phyloP scores from a whole-genome alignment of 2,797 vertebrate genomes.

The Sardinella longiceps region DNA sequence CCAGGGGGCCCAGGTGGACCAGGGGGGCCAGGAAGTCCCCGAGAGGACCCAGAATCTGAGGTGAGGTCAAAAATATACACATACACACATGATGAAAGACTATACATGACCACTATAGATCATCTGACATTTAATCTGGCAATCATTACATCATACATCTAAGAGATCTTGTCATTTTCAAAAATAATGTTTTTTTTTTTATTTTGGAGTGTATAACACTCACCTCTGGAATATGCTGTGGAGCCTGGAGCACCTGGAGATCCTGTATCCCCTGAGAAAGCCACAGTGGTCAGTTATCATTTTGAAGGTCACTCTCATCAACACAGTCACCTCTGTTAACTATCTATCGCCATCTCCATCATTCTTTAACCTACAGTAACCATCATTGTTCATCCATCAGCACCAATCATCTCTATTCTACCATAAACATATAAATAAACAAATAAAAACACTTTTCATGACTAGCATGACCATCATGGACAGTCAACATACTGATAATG shows the following conservation, averaged over 20 bases:
- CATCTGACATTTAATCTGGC: neutral
- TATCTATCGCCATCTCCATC: neutral
- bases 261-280: conserved; percentile 79
- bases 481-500: neutral
- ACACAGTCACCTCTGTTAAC: neutral
- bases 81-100: neutral
- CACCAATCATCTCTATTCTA: neutral
- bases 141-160: neutral
- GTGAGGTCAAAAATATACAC: neutral
- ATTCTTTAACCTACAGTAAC: neutral
- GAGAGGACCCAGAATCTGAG: conserved; percentile 44
- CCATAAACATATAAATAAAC: too few species aligned
- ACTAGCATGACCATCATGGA: neutral
- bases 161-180: too few species aligned
- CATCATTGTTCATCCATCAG: neutral
- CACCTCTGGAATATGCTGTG: conserved; percentile 81
- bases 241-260: conserved; percentile 81
- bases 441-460: neutral
- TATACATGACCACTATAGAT: neutral
- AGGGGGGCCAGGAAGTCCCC: conserved; percentile 78
- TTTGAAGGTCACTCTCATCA: neutral
- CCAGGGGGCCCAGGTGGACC: conserved; percentile 68
- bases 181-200: too few species aligned
- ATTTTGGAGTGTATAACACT: conserved; percentile 1
- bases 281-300: neutral